Conservation (phyloP, 2,888 invertebrate species). For the Microplitis manilae region DNA sequence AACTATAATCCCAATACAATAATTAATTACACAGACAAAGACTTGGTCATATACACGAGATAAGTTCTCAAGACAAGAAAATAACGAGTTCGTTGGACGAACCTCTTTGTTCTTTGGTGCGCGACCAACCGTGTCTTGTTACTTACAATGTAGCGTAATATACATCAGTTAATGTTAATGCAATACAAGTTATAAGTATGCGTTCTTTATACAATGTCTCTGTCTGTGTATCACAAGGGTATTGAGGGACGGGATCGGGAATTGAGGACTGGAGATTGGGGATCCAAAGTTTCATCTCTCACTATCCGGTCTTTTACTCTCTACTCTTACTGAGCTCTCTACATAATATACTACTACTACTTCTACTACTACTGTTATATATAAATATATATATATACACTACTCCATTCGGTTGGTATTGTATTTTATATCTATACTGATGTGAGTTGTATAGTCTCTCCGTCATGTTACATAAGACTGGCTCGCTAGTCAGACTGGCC, state of each 20-base stretch:
- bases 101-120: slow-evolving; percentile 36
- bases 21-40: not conserved
- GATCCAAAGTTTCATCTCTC: slow-evolving; percentile 40
- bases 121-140: slow-evolving; percentile 41
- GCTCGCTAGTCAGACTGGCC: slow-evolving; percentile 65
- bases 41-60: not conserved
- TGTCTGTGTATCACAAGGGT: too few relatives aligned
- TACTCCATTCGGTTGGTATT: not conserved
- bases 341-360: not conserved
- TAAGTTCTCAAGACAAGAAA: slow-evolving; percentile 14
- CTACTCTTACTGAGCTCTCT: not conserved
- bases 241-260: not conserved
- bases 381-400: not conserved
- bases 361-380: not conserved
- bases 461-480: slow-evolving; percentile 38
- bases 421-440: not conserved
- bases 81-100: slow-evolving; percentile 38
- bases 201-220: too few relatives aligned
- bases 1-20: not conserved
- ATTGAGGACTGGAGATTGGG: not conserved
- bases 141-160: slow-evolving; percentile 26
- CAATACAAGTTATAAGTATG: not conserved
- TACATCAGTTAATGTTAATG: not conserved
- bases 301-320: not conserved
- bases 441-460: slow-evolving; percentile 20